Evolutionary conservation across 2,113 vertebrate genomes (phyloP).

Genomic region (Addax nasomaculatus): DNA sequence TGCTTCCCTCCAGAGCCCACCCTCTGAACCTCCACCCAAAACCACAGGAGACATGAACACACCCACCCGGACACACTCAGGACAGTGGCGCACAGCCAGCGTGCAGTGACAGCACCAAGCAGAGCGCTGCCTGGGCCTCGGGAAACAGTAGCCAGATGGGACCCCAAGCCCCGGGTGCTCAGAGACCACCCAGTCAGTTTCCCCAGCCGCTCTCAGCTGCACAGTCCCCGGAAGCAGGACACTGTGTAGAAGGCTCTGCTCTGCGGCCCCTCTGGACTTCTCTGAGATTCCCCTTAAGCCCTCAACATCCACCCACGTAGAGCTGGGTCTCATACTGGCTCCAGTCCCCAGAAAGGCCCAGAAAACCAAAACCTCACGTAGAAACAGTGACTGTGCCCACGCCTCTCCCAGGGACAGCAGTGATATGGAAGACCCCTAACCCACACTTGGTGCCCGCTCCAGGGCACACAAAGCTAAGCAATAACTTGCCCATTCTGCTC

Average conservation of each 20-base stretch:
- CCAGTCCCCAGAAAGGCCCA: not conserved
- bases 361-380: not conserved
- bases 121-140: not conserved
- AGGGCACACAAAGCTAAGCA: not conserved
- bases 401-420: not conserved
- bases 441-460: rapidly evolving
- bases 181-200: not conserved
- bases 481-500: not conserved
- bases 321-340: not conserved
- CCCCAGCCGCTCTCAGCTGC: not conserved
- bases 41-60: not conserved
- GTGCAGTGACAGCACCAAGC: rapidly evolving
- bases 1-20: not conserved
- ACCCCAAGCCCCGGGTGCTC: rapidly evolving
- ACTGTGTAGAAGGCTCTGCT: not conserved
- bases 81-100: not conserved
- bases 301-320: rapidly evolving
- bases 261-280: rapidly evolving
- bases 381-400: rapidly evolving
- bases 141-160: not conserved
- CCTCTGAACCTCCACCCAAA: not conserved
- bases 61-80: not conserved
- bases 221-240: not conserved
- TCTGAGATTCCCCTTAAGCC: not conserved
- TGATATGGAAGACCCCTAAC: too few species aligned